Base-by-base conservation (phyloP, 64 coral and sea anemone species). In the Anthopleura sola region DNA sequence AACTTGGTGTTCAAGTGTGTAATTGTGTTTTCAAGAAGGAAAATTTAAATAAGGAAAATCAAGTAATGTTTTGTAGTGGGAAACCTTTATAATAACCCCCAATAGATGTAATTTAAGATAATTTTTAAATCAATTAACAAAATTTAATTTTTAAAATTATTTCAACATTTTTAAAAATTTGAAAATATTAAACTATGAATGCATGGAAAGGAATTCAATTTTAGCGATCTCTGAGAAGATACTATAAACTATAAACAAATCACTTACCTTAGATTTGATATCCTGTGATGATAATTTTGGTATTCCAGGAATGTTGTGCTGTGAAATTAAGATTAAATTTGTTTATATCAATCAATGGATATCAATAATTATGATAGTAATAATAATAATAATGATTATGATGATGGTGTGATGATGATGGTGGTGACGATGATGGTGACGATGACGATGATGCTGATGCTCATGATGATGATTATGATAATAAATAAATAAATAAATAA, bases 221-320 rank as follows among this genome's bases (percentile, higher is more conserved):
- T 44, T 44, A 44, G 40, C 9, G 40, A 44, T 44, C 40, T 44
- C 40, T 44, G 40, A 44, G 4, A 44, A 44, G 40, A 44, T 14
- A 75, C n/a, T n/a, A n/a, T n/a, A n/a, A n/a, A n/a, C n/a, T n/a
- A 75, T 3, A 32, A 7, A 14, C 68, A 37, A 36, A 21, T 48
- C 6, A 83, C 82, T 54, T 60, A 83, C 82, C 29, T 83, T 55
- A 56, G 32, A 31, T 36, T 58, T 54, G 82, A 83, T 83, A 83
- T 83, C 82, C 13, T 54, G 23, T 37, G 82, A 54, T 54, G 82
- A 83, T 49, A 83, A 23, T 55, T 31, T 83, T 56, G 82, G 82
- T 50, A 83, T 29, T 83, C 32, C 82, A 53, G 82, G 34, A 40
- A 53, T 15, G 48, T 46, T 81, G 2, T 81, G 7, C 78, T 81